Evolutionary conservation across 2,113 vertebrate species (phyloP).

Genomic region (Nesoenas mayeri): DNA sequence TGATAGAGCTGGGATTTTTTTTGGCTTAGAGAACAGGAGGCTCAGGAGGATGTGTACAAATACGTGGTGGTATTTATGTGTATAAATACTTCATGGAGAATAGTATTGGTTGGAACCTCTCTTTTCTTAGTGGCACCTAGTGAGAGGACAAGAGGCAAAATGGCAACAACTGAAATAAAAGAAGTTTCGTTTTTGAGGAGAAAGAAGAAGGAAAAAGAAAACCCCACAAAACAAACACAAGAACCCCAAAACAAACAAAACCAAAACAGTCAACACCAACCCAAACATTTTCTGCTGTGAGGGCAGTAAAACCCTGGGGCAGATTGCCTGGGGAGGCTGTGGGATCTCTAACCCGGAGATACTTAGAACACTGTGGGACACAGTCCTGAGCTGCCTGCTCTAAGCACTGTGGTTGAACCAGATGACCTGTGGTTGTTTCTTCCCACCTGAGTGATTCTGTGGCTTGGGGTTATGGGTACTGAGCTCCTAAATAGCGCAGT

Average conservation of each 20-base stretch:
- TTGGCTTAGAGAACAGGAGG: neutral
- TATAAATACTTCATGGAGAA: neutral
- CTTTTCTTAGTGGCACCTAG: neutral
- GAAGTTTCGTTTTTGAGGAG: neutral
- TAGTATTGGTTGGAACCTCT: neutral
- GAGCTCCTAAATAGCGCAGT: neutral
- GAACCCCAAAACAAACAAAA: no score
- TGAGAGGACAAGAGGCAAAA: neutral
- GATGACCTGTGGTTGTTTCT: neutral
- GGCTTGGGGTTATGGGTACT: neutral
- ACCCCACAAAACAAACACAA: no score
- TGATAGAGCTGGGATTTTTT: neutral
- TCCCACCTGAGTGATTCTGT: neutral
- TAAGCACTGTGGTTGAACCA: neutral
- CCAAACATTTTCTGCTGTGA: neutral
- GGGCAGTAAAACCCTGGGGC: neutral
- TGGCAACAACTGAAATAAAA: fast-evolving
- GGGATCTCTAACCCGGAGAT: neutral
- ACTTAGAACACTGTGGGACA: neutral
- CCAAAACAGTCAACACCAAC: neutral
- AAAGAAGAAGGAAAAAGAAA: no score
- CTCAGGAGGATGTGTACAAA: neutral
- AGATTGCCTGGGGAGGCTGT: neutral
- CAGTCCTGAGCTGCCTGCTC: neutral
- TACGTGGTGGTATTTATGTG: neutral